These are phyloP conservation scores for Pygoscelis antarcticus DNA, from an alignment of 2,113 vertebrate species.

Conservation along the genomic window DNA sequence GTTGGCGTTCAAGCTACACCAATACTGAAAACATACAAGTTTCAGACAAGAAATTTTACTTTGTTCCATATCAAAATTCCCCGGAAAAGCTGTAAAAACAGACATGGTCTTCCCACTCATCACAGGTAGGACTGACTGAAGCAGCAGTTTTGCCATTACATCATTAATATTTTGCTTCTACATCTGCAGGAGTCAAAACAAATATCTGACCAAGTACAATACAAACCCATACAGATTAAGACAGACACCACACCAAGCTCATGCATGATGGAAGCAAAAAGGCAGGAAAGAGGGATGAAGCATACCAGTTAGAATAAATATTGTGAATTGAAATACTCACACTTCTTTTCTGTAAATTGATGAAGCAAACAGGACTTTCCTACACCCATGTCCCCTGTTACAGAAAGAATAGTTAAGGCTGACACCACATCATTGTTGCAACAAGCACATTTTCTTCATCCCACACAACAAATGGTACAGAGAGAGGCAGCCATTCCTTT, in stretches of 20 bases:
- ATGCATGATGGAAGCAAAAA: neutral
- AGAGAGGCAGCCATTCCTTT: neutral
- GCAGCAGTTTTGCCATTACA: neutral
- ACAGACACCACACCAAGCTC: neutral
- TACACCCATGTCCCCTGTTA: slow-evolving; percentile 95
- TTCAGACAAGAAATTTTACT: neutral
- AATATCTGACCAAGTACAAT: neutral
- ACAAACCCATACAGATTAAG: neutral
- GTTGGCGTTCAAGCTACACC: neutral
- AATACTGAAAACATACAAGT: neutral
- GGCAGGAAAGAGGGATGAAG: neutral
- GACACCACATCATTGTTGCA: neutral
- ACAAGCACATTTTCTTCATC: neutral
- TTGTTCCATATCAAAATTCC: neutral
- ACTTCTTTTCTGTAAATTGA: slow-evolving; percentile 99
- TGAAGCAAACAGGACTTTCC: slow-evolving; percentile 98
- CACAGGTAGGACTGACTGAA: neutral
- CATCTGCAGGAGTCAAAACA: neutral
- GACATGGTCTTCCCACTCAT: neutral
- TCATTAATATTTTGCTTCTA: neutral
- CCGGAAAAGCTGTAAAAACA: neutral
- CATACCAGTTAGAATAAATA: neutral
- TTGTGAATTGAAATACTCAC: slow-evolving; percentile 76
- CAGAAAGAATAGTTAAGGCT: slow-evolving; percentile 24
- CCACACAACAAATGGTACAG: neutral